Evolutionary conservation across 2,797 vertebrate genomes (phyloP).

Genomic region (Propithecus deckenii): DNA sequence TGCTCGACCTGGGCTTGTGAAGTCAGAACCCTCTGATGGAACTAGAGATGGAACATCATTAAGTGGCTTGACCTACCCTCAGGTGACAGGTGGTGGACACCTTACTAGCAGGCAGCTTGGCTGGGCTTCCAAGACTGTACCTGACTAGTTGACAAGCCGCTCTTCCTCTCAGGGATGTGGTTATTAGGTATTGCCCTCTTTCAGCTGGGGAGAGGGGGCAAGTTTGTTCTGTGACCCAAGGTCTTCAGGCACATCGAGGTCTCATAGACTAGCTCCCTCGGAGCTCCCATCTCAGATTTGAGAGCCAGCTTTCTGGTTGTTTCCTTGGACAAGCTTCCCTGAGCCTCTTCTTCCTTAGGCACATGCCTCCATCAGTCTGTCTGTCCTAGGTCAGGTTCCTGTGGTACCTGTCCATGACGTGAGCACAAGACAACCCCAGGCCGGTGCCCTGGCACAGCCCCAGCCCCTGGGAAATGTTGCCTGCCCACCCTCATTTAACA

Average conservation of each 20-base stretch:
- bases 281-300: background rate
- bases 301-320: background rate
- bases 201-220: background rate
- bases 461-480: background rate
- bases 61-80: too few species aligned
- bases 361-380: background rate
- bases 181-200: background rate
- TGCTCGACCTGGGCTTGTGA: background rate
- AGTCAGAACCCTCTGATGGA: background rate
- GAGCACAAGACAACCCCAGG: background rate
- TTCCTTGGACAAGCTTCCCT: too few species aligned
- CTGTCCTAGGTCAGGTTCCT: background rate
- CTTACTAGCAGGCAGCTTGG: background rate
- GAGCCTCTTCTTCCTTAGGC: background rate
- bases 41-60: background rate
- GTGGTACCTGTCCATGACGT: too few species aligned
- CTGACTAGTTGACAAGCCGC: background rate
- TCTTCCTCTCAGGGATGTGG: background rate
- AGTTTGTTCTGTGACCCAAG: background rate
- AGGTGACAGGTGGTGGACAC: background rate
- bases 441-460: background rate
- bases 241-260: background rate
- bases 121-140: background rate
- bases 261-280: background rate
- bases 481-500: background rate